Base-by-base conservation (phyloP, 2,888 invertebrate genomes). In the Uloborus plumipes region DNA sequence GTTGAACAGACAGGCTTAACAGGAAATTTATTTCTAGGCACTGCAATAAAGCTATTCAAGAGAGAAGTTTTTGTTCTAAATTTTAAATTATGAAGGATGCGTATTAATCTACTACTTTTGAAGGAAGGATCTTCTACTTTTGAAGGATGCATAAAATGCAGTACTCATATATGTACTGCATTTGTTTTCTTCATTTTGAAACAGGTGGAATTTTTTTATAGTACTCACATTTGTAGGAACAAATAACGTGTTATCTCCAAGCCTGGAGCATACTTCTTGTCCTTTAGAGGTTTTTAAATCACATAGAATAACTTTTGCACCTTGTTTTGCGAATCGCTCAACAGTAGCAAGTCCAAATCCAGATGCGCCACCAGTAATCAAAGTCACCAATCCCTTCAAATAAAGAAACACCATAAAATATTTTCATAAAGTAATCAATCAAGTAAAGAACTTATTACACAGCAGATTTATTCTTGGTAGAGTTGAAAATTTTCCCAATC, bases 121-220 rank as follows among this genome's bases (percentile, higher is more conserved):
- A n/a, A n/a, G n/a, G n/a, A n/a, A n/a, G n/a, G n/a, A n/a, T n/a
- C n/a, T n/a, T n/a, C n/a, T n/a, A n/a, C n/a, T n/a, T n/a, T n/a
- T n/a, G n/a, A n/a, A n/a, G n/a, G 99, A 99, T 0, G 99, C 99
- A 91, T 99, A 99, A 89, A 98, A 99, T 0, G 99, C 94, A 0
- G 95, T 90, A 72, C 93, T 92, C 88, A 99, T 94, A 16, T 20
- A 9, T 9, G 4, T n/a, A 26, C n/a, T 20, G 15, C 20, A 59
- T 59, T 94, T 94, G 0, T 93, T 91, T 89, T 93, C 93, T 0
- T 93, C 92, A 50, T 92, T 85, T 2, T 92, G 90, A 67, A 98
- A 84, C 0, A 95, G 94, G 75, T 26, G 9, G 9, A 39, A 7
- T 39, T 39, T 39, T 15, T 18, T 91, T 91, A 64, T 90, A 90